Conservation (phyloP, 2,113 vertebrate species). For the Hiodon alosoides region DNA sequence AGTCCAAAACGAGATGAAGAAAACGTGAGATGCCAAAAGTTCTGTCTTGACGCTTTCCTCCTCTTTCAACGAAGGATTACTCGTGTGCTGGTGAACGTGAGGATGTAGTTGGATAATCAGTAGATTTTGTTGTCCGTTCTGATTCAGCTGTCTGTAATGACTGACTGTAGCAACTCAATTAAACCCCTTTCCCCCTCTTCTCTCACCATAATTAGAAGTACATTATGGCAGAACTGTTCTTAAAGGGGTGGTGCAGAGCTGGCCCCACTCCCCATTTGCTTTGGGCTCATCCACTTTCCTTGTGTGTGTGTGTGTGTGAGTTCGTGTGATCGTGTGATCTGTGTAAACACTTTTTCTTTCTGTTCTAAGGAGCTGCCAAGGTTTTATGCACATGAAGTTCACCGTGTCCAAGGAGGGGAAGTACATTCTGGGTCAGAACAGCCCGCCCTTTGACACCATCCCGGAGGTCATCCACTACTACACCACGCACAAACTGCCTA, state of each 20-base stretch:
- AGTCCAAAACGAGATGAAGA: not conserved
- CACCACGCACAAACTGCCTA: constrained; percentile 89
- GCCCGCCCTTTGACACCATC: constrained; percentile 86
- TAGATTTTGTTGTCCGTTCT: constrained; percentile 29
- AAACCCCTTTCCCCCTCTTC: constrained; percentile 38
- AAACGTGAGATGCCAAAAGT: not conserved
- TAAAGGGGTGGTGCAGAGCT: constrained; percentile 50
- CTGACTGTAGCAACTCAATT: constrained; percentile 37
- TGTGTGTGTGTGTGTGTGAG: not conserved
- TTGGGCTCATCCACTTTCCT: not conserved
- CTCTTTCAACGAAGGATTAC: not conserved
- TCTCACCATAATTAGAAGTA: constrained; percentile 59
- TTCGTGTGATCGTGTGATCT: not conserved
- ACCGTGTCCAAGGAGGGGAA: constrained; percentile 78
- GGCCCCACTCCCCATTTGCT: constrained; percentile 13
- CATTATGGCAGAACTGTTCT: constrained; percentile 41
- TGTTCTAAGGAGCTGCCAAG: constrained; percentile 87
- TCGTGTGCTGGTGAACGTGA: constrained; percentile 9
- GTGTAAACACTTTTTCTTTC: constrained; percentile 1
- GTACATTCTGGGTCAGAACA: constrained; percentile 92
- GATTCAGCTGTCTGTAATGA: constrained; percentile 45
- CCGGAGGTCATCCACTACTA: constrained; percentile 95
- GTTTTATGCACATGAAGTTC: constrained; percentile 99
- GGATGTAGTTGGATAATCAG: not conserved
- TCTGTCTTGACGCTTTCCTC: not conserved